Evolutionary conservation across 2,888 invertebrate species (phyloP).

Genomic region (Megaustenia siamemsis): DNA sequence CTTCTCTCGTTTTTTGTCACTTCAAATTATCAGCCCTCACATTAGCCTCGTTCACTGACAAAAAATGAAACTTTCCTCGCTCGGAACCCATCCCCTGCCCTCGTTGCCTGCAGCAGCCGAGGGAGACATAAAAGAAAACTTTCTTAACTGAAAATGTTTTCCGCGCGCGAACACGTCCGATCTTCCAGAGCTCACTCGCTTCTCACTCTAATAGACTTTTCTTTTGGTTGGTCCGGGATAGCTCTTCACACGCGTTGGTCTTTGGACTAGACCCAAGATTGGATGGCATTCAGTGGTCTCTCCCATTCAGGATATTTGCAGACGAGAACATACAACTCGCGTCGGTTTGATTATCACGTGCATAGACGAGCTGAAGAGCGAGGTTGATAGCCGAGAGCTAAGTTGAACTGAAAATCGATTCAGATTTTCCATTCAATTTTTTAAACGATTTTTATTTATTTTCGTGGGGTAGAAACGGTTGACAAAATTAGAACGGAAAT

Average conservation of each 20-base stretch:
- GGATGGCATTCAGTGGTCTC: background rate
- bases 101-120: no score
- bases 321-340: background rate
- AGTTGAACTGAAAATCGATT: background rate
- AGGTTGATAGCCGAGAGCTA: background rate
- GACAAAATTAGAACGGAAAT: background rate
- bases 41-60: no score
- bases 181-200: background rate
- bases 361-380: no score
- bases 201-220: background rate
- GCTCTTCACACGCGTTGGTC: background rate
- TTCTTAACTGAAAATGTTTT: background rate
- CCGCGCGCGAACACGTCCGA: background rate
- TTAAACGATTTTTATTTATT: no score
- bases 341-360: background rate
- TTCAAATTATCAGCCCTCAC: no score
- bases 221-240: background rate
- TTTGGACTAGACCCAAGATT: background rate
- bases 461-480: no score
- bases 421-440: background rate
- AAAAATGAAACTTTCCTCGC: no score
- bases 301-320: constrained; percentile 5
- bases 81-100: no score
- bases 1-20: no score
- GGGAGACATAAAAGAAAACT: no score